Conservation (phyloP, 2,113 vertebrate species). For the Struthidea cinerea region DNA sequence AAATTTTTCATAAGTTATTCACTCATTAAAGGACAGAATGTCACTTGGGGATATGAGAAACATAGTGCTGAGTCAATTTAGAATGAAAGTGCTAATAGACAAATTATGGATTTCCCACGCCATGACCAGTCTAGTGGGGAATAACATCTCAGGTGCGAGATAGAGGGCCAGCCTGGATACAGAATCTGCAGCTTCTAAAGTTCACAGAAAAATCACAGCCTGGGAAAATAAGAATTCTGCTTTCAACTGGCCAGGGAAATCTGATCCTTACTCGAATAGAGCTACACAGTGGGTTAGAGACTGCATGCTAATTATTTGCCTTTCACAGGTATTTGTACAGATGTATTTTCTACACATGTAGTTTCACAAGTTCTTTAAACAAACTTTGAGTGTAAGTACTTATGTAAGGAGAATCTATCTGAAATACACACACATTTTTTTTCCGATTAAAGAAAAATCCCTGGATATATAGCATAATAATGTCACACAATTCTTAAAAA, state of each 20-base stretch:
- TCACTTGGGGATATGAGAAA: background rate
- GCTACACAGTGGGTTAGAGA: background rate
- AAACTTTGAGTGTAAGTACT: background rate
- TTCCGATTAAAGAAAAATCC: background rate
- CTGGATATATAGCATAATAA: background rate
- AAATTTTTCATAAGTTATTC: background rate
- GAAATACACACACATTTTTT: background rate
- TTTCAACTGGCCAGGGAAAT: background rate
- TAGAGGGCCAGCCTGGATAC: background rate
- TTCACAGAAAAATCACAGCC: background rate
- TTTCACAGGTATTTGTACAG: background rate
- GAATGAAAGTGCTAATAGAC: background rate
- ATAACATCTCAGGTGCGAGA: background rate
- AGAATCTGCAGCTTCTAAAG: background rate
- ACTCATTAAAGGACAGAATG: background rate
- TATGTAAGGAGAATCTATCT: background rate
- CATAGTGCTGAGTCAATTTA: background rate
- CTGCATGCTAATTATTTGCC: background rate
- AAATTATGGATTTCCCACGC: background rate
- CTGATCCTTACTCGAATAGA: background rate
- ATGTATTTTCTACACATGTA: background rate
- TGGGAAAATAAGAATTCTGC: background rate
- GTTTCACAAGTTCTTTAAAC: background rate
- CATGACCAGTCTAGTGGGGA: background rate
- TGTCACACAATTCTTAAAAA: background rate